A percentile compares a stretch with the other conserved stretches of the same genome.
These are phyloP conservation scores for Anthoscopus minutus DNA, from an alignment of 2,113 vertebrate species.

Conservation along the genomic window DNA sequence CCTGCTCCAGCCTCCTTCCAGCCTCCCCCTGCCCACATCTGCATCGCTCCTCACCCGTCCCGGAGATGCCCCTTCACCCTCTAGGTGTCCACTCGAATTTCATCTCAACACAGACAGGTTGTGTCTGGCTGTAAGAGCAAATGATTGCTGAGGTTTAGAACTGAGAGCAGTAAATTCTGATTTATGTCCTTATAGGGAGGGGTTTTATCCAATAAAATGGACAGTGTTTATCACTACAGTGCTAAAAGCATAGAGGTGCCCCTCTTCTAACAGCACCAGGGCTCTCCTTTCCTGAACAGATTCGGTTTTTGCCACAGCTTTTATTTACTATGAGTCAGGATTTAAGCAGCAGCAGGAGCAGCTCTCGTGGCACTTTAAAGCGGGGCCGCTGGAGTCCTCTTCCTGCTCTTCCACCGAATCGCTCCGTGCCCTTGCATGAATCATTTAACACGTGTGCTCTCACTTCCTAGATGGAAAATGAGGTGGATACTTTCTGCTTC, in stretches of 20 bases:
- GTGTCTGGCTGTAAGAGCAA: background rate
- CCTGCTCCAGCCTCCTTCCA: background rate
- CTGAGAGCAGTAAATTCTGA: background rate
- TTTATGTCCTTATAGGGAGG: accelerated
- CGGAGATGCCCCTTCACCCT: background rate
- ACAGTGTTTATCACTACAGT: accelerated
- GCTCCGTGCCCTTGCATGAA: background rate
- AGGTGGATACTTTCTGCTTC: background rate
- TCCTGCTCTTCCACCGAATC: background rate
- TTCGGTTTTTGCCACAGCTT: background rate
- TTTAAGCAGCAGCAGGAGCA: background rate
- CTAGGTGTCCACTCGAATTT: background rate
- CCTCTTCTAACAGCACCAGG: background rate
- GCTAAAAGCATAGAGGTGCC: background rate
- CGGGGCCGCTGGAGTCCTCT: background rate
- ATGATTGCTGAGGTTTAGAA: background rate
- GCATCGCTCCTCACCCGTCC: background rate
- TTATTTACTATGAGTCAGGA: background rate
- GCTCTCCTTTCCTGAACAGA: background rate
- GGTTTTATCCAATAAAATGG: background rate
- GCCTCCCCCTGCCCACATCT: background rate
- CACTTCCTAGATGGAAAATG: conserved; percentile 47
- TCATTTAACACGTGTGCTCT: conserved; percentile 27
- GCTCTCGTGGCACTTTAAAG: background rate
- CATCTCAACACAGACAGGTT: background rate